Conservation (phyloP, 1,140 invertebrate genomes). For the Sesamia nonagrioides region DNA sequence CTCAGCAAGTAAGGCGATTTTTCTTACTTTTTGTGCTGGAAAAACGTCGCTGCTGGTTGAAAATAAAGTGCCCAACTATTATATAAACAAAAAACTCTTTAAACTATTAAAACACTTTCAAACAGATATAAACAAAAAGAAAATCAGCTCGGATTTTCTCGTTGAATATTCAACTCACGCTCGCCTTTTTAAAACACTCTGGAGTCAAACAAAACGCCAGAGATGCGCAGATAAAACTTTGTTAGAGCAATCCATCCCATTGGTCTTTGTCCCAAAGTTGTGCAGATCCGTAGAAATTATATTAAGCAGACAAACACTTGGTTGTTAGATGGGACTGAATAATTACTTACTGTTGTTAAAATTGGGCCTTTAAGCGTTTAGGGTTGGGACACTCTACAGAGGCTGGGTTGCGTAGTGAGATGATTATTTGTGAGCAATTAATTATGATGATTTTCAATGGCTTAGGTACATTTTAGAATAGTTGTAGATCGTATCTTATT, state of each 20-base stretch:
- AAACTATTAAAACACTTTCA: too few relatives aligned
- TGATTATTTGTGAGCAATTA: background rate
- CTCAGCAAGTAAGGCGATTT: too few relatives aligned
- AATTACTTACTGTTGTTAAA: background rate
- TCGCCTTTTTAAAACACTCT: background rate
- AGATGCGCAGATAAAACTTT: constrained; percentile 13
- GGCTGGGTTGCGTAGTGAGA: background rate
- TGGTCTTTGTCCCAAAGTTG: background rate
- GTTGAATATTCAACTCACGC: background rate
- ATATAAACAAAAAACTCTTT: too few relatives aligned
- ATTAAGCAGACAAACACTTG: constrained; percentile 2
- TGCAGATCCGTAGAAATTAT: background rate
- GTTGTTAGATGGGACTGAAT: constrained; percentile 21
- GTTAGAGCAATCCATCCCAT: background rate
- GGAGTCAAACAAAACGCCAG: background rate
- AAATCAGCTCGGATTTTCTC: background rate
- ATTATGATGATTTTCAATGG: too few relatives aligned
- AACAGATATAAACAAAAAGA: background rate
- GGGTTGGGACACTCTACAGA: background rate
- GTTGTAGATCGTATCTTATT: too few relatives aligned
- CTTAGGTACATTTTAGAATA: too few relatives aligned
- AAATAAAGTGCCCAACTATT: too few relatives aligned
- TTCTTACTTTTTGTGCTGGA: too few relatives aligned
- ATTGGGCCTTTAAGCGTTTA: background rate
- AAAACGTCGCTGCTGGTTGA: too few relatives aligned